phyloP scores from a whole-genome alignment of 2,113 vertebrate genomes.

The Nannobrachium achirus region DNA sequence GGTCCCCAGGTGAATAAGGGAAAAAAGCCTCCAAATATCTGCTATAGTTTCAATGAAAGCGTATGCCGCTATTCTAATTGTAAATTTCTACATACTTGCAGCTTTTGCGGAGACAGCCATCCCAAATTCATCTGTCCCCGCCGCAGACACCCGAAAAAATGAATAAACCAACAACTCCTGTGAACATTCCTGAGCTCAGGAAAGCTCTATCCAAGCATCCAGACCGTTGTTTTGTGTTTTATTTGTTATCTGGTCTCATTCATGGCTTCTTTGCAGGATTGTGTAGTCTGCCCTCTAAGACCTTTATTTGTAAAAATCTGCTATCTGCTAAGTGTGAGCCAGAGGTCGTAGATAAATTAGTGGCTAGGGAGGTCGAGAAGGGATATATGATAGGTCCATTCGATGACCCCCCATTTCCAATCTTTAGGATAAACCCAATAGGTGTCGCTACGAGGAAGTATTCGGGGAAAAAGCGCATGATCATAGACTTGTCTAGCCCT shows the following conservation, averaged over 20 bases:
- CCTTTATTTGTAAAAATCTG: background rate
- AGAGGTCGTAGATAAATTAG: no score
- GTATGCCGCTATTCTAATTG: background rate
- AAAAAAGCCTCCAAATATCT: no score
- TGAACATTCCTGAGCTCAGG: background rate
- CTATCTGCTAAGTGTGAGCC: no score
- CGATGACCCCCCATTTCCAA: background rate
- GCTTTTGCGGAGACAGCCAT: background rate
- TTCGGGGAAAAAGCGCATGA: background rate
- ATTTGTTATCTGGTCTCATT: background rate
- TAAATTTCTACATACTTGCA: conserved; percentile 3
- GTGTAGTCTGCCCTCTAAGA: background rate
- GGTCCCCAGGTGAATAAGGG: no score
- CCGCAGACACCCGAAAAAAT: background rate
- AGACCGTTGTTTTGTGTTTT: background rate
- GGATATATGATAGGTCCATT: background rate
- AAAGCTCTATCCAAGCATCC: background rate
- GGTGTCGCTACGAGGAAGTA: background rate
- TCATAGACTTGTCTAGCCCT: background rate
- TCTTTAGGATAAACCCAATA: background rate
- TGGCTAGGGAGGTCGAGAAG: background rate
- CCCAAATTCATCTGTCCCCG: no score
- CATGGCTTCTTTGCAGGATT: background rate
- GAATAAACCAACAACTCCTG: background rate
- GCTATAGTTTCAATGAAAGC: background rate